Base-by-base conservation (phyloP, 2,113 vertebrate species). In the Glaucomys volans region DNA sequence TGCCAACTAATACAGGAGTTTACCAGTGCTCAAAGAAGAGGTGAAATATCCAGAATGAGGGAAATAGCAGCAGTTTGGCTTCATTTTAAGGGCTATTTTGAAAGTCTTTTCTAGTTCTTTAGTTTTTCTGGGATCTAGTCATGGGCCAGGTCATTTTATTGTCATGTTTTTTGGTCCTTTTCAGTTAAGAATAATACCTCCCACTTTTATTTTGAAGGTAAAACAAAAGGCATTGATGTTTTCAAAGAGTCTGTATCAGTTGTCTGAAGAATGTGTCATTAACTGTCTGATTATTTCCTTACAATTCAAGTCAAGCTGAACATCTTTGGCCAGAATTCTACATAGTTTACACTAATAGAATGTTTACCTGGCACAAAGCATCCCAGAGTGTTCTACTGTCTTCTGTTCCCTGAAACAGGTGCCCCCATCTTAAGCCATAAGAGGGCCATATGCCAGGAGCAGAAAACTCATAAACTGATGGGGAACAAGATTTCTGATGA, bases 1-100 rank as follows among this genome's bases (percentile, higher is more conserved):
- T 99, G 99, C 90, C 99, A 99, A 97, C 97, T 99, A 98, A 99
- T 99, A 98, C 99, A 99, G 95, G 99, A 99, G 98, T 99, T 99
- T 97, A 99, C 99, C 12, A 99, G 98, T 97, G 99, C 99, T 69
- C 99, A 99, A 97, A 98, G 99, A 94, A 99, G 99, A 98, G 99
- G 99, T 6, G 99, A 99, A 98, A 99, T 99, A 91, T 99, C 99
- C 93, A 99, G 99, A 94, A 99, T 99, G 99, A 99, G 99, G 98
- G 99, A 99, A 98, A 99, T 99, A 96, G 99, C 99, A 94, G 99
- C 99, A 32, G 99, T 99, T 98, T 98, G 99, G 72, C 99, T 99
- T 97, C 99, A 99, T 98, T 99, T 99, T 98, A 99, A 99, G 99
- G 99, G n/a, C n/a, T n/a, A n/a, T 80, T 80, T 37, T 12, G 54